phyloP scores from a whole-genome alignment of 2,888 invertebrate genomes.

The Masnerella sp. region DNA sequence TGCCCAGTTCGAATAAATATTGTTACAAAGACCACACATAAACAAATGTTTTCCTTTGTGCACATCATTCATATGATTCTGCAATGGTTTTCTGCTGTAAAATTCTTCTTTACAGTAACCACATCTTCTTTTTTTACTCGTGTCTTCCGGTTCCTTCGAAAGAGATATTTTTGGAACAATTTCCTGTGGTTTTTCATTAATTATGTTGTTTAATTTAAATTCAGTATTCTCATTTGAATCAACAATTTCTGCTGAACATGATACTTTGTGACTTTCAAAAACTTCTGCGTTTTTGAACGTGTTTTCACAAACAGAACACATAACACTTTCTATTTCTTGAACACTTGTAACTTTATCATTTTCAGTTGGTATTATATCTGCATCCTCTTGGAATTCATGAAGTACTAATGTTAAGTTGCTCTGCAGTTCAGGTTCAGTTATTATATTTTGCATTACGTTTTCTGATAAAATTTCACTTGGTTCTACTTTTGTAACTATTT shows the following conservation, averaged over 20 bases:
- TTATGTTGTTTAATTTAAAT: background rate
- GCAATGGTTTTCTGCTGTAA: conserved; percentile 65
- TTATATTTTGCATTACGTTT: conserved; percentile 6
- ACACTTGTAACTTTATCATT: no score
- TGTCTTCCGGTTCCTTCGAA: background rate
- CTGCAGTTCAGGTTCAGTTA: conserved; percentile 43
- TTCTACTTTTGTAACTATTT: conserved; percentile 11
- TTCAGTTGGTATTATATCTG: no score
- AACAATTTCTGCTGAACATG: conserved; percentile 21
- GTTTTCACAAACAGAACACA: conserved; percentile 52
- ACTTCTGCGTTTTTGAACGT: conserved; percentile 55
- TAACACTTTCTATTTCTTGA: conserved; percentile 25
- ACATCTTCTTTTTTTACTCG: conserved; percentile 60
- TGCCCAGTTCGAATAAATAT: conserved; percentile 69
- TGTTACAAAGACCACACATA: conserved; percentile 69
- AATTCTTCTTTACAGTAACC: conserved; percentile 65
- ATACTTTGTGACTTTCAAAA: conserved; percentile 62
- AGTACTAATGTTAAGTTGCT: conserved; percentile 61
- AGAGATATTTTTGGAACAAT: background rate
- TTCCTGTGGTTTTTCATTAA: background rate
- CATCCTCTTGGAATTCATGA: conserved; percentile 27
- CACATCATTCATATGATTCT: conserved; percentile 65
- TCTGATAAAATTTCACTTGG: conserved; percentile 19
- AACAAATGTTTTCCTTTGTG: conserved; percentile 65
- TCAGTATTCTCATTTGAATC: background rate